Base-by-base conservation (phyloP, 2,888 invertebrate species). In the Diachrysia chrysitis region DNA sequence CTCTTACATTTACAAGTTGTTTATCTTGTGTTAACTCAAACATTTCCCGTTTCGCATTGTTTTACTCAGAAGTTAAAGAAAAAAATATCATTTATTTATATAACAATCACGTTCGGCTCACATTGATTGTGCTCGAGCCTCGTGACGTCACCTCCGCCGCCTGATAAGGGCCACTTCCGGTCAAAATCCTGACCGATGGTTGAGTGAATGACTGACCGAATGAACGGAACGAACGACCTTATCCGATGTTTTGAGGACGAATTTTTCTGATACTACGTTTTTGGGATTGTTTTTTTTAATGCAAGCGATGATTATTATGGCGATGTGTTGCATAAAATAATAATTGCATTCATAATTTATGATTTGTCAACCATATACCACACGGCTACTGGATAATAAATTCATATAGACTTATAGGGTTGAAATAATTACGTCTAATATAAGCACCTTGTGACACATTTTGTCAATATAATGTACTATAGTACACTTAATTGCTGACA, bases 91-190 rank as follows among this genome's bases (percentile, higher is more conserved):
- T 90, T 88, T 94, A 93, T 94, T 95, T 93, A 92, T 93, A 94
- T 87, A 91, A 92, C 91, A 89, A 90, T 93, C 95, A 95, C 95
- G 95, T 94, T 89, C 91, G 87, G 81, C 82, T 89, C 88, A 85
- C 85, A 85, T 86, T 91, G 92, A 92, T 92, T 93, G 90, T 88
- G 84, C 78, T 75, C 64, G 76, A 64, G 85, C 76, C 65, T 76
- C 17, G 81, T 94, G 93, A 93, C 93, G 94, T 95, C 94, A 95
- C 88, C 89, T 93, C 94, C 93, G 91, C 79, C 84, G 87, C 92
- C 89, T 91, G 94, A 94, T 94, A 95, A 94, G 94, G 93, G 82
- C 83, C 83, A 89, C 92, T 94, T 94, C 95, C 94, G 94, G 91
- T 89, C 89, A 79, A 91, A 92, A 91, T 92, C 92, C 93, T 89